Base-by-base conservation (phyloP, 2,797 vertebrate genomes). In the Tachyglossus aculeatus region DNA sequence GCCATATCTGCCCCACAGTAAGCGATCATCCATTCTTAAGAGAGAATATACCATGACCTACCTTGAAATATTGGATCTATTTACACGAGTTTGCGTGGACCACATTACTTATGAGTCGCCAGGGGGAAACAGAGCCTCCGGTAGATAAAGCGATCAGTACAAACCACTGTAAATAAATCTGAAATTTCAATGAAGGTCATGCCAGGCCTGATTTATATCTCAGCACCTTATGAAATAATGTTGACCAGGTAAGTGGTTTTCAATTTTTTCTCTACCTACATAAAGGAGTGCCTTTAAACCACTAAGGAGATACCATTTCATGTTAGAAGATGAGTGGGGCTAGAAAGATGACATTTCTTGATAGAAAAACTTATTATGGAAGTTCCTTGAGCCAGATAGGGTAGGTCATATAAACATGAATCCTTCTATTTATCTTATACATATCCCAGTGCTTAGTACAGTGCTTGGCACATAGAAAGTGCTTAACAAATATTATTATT, bases 31-130 rank as follows among this genome's bases (percentile, higher is more conserved):
- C 89, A 48, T 90, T 89, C 81, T 88, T 90, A 67, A 82, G 83
- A 86, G 79, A 90, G 84, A 84, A 85, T 88, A 93, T 80, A 87
- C 81, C 84, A 89, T 83, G 88, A 90, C 86, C 88, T 91, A 88
- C 73, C 78, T 91, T 92, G 89, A 93, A 92, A 93, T 93, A 93
- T 89, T 92, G 88, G 82, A 86, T 90, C 91, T 91, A 87, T 92
- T 92, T 91, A 91, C 89, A 89, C 64, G 1, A 71, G 82, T 86
- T 89, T 88, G 86, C 21, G 5, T 90, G 85, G 86, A 89, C 78
- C 85, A 89, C 90, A 91, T 93, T 90, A 89, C 88, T 91, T 93
- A 90, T 85, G 87, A 91, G 86, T 89, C 87, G 86, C 89, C 84
- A 85, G 86, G 88, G 87, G 88, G 74, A 90, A 91, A 88, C 52